Conservation (phyloP, 1,140 invertebrate genomes). For the Trinorchestia longiramus region DNA sequence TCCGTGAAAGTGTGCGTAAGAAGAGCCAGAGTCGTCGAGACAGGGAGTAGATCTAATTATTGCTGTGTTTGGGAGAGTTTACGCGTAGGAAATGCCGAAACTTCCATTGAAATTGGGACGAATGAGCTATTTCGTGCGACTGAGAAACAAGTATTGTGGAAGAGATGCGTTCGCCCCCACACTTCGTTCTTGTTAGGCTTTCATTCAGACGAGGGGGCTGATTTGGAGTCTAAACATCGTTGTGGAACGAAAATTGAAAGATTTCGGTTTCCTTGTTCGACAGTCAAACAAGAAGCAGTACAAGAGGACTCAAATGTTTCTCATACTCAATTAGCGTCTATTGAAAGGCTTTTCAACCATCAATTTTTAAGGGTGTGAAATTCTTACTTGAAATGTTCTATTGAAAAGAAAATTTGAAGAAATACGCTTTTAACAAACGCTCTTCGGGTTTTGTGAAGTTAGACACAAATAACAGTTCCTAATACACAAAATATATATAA, state of each 20-base stretch:
- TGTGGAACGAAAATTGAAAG: neutral
- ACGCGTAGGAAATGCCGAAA: slow-evolving; percentile 22
- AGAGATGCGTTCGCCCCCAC: neutral
- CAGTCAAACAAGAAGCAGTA: neutral
- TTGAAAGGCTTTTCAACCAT: neutral
- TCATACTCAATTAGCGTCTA: neutral
- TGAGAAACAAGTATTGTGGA: neutral
- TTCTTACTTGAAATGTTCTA: neutral
- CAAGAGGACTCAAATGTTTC: neutral
- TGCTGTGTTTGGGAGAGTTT: slow-evolving; percentile 14
- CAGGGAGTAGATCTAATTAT: slow-evolving; percentile 39
- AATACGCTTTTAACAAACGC: too few relatives aligned
- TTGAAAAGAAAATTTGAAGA: too few relatives aligned
- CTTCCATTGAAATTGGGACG: slow-evolving; percentile 24
- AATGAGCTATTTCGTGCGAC: neutral
- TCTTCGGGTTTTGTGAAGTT: too few relatives aligned
- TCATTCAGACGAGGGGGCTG: neutral
- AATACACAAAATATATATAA: neutral
- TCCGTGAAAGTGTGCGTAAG: neutral
- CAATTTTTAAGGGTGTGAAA: neutral
- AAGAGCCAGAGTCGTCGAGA: slow-evolving; percentile 35
- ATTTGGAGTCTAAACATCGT: neutral
- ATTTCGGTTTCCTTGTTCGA: neutral
- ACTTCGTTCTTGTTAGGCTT: neutral
- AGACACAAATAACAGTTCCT: too few relatives aligned